Evolutionary conservation across 1,140 invertebrate genomes (phyloP).

Genomic region (Nephotettix cincticeps): DNA sequence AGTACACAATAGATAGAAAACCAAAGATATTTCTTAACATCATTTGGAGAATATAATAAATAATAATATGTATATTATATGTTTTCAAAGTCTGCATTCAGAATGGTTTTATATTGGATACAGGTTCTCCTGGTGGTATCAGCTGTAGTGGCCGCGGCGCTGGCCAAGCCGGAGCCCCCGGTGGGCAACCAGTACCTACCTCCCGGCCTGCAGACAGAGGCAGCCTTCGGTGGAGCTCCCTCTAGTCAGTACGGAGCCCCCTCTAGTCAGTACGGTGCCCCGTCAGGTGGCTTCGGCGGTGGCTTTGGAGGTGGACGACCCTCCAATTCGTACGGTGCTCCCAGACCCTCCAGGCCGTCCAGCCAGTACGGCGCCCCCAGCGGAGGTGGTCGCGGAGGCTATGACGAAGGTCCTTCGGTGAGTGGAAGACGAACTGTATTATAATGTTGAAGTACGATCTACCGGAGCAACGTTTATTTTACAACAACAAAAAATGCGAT

Average conservation of each 20-base stretch:
- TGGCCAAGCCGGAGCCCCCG: slow-evolving; percentile 17
- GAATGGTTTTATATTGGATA: no score
- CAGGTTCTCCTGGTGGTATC: not conserved
- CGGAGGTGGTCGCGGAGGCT: not conserved
- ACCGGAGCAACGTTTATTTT: no score
- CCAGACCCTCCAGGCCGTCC: slow-evolving; percentile 9
- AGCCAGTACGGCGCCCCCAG: slow-evolving; percentile 29
- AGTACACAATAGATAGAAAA: no score
- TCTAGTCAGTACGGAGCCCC: slow-evolving; percentile 41
- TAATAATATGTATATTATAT: no score
- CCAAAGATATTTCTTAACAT: no score
- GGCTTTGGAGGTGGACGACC: not conserved
- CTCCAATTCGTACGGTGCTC: slow-evolving; percentile 24
- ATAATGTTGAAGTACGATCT: no score
- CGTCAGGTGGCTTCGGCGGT: slow-evolving; percentile 15
- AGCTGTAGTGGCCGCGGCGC: not conserved
- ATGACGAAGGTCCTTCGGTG: not conserved
- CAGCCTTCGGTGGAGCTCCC: slow-evolving; percentile 41
- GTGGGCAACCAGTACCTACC: slow-evolving; percentile 25
- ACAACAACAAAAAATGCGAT: no score
- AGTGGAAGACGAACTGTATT: no score
- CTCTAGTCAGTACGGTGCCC: slow-evolving; percentile 41
- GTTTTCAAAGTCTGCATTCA: no score
- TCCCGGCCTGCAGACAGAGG: slow-evolving; percentile 40
- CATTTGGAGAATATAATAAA: no score